Evolutionary conservation across 2,797 vertebrate species (phyloP).

Genomic region (Propithecus perrieri): DNA sequence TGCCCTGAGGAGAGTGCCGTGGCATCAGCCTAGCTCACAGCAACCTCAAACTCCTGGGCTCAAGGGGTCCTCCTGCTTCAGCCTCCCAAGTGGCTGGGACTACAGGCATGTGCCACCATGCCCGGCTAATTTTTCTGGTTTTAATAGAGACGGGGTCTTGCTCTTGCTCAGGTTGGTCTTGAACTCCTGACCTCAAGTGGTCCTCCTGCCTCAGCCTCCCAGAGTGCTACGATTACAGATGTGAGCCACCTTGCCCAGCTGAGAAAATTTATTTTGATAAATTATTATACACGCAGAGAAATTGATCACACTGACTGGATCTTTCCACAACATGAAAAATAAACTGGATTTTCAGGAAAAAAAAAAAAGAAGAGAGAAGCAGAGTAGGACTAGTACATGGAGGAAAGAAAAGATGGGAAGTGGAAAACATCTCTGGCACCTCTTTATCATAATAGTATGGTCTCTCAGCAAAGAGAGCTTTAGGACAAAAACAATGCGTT

Average conservation of each 20-base stretch:
- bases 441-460: not conserved
- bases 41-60: too few species aligned
- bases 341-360: slow-evolving; percentile 74
- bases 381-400: not conserved
- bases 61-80: too few species aligned
- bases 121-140: too few species aligned
- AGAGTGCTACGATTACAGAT: too few species aligned
- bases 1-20: too few species aligned
- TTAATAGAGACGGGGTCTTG: too few species aligned
- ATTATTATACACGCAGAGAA: slow-evolving; percentile 76
- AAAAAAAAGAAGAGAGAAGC: not conserved
- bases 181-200: too few species aligned
- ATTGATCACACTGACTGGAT: slow-evolving; percentile 70
- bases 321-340: slow-evolving; percentile 78
- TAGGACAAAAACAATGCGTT: not conserved
- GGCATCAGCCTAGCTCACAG: too few species aligned
- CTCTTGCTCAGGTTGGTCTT: too few species aligned
- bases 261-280: slow-evolving; percentile 81
- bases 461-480: not conserved
- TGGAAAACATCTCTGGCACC: not conserved
- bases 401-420: not conserved
- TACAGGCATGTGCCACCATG: too few species aligned
- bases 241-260: not conserved
- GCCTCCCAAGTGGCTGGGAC: too few species aligned
- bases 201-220: too few species aligned